Evolutionary conservation across 2,888 invertebrate genomes (phyloP), one percentile per base, ranked within the genome.

Genomic region (Drosophila maculinotata): DNA sequence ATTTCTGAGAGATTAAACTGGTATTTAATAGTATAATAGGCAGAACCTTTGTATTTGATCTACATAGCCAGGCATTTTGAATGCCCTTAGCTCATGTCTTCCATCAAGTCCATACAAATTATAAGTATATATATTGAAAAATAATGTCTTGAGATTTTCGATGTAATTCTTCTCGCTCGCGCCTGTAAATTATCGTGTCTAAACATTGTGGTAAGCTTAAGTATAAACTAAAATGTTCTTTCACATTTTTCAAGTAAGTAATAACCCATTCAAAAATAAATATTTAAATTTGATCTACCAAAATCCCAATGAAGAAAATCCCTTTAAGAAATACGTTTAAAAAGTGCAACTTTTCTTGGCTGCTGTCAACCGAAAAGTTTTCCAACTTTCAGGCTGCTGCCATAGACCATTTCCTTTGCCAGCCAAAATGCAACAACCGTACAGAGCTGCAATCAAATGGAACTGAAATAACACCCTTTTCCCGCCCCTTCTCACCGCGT

Each of bases 141-240:
- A n/a, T n/a, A n/a, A n/a, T n/a, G n/a, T 17, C 33, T 15, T 9
- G 9, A 63, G 25, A 63, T 83, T 84, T 84, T 84, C 83, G 83
- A 60, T 72, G 83, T 83, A 59, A 78, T 83, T 84, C 83, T 84
- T 84, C 83, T 82, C 69, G 76, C 83, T 84, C 83, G 83, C 83
- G 80, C 83, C 83, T 84, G 83, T 79, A 49, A 49, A 72, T 69
- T 42, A 76, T 82, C 80, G 83, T 73, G 76, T 76, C 69, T 76
- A 17, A 57, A 53, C 49, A 67, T 60, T 63, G 57, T 72, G 85
- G 79, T 85, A 77, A 82, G 72, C 71, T 62, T 58, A 64, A 74
- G 9, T 26, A 20, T 12, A 36, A 39, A 12, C 7, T 12, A 14
- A 33, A 33, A 26, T 12, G 33, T 15, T 28, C n/a, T 15, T 12